Base-by-base conservation (phyloP, 2,797 vertebrate species). In the Cossypha caffra region DNA sequence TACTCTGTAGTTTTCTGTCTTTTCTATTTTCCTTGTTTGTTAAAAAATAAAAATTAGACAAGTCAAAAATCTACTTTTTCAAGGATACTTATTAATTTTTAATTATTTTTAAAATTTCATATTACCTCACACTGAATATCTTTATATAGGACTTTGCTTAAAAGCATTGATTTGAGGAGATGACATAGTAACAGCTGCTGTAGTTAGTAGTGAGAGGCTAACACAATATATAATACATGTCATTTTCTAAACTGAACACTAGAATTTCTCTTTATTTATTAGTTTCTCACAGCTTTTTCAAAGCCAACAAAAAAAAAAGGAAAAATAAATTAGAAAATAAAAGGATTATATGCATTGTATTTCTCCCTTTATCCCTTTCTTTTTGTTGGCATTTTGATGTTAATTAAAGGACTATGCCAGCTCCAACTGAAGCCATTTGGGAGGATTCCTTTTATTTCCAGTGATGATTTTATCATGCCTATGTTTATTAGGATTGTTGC, bases 381-480 rank as follows among this genome's bases (percentile, higher is more conserved):
- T 96, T 87, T 64, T 86, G 33, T 55, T 62, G 57, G n/a, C 20
- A 54, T 88, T 94, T 80, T 6, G 3, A 16, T 88, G 51, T 94
- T 96, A 93, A 93, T 93, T 93, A 84, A 78, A 86, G 38, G 50
- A 61, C 54, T 66, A 33, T 5, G 62, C 5, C 47, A 72, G 47
- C 69, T 81, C 50, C 4, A 13, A 10, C 5, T 77, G 50, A 86
- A 94, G 43, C 42, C 61, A 75, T 88, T 89, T 92, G 84, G 68
- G 89, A 94, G 40, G 37, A 37, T 67, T 93, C 26, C 51, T 90
- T 95, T 92, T 91, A 51, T 96, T 94, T 92, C 81, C 82, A 76
- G 69, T 88, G 79, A 80, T 78, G 85, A 90, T 94, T 95, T 94
- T 91, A 95, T 95, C 94, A 79, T 51, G 58, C 21, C 62, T 11